phyloP scores from a whole-genome alignment of 35 echinoderm and acorn worm species.

The Acanthaster planci region DNA sequence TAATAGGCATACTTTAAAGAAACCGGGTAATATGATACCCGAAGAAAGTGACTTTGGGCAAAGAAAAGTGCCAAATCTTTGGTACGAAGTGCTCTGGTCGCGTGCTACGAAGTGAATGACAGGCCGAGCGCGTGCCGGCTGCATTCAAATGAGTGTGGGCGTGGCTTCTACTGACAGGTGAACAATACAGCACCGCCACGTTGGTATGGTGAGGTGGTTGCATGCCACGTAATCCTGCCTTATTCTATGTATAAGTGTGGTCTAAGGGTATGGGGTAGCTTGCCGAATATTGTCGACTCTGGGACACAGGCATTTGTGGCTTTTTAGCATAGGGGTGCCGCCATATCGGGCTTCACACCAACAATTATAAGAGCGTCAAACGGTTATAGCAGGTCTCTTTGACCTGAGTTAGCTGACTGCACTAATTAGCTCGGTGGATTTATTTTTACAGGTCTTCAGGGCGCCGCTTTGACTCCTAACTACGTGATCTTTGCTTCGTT shows the following conservation, averaged over 20 bases:
- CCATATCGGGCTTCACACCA: neutral
- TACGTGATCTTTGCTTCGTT: slow-evolving; percentile 5
- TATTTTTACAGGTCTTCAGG: neutral
- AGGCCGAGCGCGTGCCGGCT: slow-evolving; percentile 6
- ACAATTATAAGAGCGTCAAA: too few relatives aligned
- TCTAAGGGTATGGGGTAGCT: too few relatives aligned
- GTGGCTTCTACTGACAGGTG: slow-evolving; percentile 2
- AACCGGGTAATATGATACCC: slow-evolving; percentile 10
- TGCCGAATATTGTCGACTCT: too few relatives aligned
- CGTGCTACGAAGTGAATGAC: slow-evolving; percentile 12
- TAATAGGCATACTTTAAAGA: neutral
- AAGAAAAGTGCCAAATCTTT: neutral
- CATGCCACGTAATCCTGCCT: too few relatives aligned
- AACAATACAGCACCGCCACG: slow-evolving; percentile 2
- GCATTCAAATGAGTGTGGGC: slow-evolving; percentile 3
- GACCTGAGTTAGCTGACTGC: neutral
- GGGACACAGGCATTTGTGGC: neutral
- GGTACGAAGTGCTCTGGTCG: slow-evolving; percentile 16
- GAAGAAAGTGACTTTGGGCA: slow-evolving; percentile 10
- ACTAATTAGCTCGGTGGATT: slow-evolving; percentile 4
- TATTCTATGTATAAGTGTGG: too few relatives aligned
- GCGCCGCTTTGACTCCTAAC: neutral
- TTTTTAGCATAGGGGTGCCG: slow-evolving; percentile 6
- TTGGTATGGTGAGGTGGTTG: too few relatives aligned
- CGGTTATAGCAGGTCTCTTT: neutral